Evolutionary conservation across 2,888 invertebrate species (phyloP), one percentile per base, ranked within the genome.

Genomic region (Heterodera filipjevi): DNA sequence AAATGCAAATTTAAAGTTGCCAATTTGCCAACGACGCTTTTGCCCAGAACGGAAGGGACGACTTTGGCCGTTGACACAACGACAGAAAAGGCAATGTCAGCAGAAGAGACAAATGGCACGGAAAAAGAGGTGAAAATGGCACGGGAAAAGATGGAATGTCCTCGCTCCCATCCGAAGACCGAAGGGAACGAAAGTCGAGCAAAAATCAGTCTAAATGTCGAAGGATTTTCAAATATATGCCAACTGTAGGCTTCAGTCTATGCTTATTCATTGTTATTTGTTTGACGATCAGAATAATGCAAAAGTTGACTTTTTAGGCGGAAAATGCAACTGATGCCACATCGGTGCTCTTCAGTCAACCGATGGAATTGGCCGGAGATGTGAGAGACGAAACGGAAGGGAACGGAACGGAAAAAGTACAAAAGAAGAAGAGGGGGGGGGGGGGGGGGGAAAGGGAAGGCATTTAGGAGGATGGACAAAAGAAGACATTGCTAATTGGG

Each of bases 21-120:
- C 32, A 76, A 82, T 53, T 53, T 70, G 35, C 82, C 84, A 39
- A 74, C 76, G 16, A 82, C 82, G 10, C 14, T 84, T 27, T 82
- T 81, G 19, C 82, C 82, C 10, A n/a, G 59, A 27, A n/a, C 6
- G 27, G 59, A 59, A n/a, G 59, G 5, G 22, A 27, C n/a, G 10
- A 59, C 59, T 74, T 79, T 68, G 79, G 77, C 46, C n/a, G 22
- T 30, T 22, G 27, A 44, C 64, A 49, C 73, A 73, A 46, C 75
- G 19, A 19, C 75, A 64, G 30, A 30, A 27, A 66, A 64, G 66
- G 59, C 53, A 35, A 46, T 39, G n/a, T n/a, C n/a, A 22, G 35
- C 3, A 22, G 59, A 32, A 75, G 68, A 44, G 30, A 59, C 8
- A 33, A 33, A 35, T 64, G 19, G 64, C 39, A 75, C 64, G 16